Base-by-base conservation (phyloP, 2,797 vertebrate genomes). In the Silurus aristotelis region DNA sequence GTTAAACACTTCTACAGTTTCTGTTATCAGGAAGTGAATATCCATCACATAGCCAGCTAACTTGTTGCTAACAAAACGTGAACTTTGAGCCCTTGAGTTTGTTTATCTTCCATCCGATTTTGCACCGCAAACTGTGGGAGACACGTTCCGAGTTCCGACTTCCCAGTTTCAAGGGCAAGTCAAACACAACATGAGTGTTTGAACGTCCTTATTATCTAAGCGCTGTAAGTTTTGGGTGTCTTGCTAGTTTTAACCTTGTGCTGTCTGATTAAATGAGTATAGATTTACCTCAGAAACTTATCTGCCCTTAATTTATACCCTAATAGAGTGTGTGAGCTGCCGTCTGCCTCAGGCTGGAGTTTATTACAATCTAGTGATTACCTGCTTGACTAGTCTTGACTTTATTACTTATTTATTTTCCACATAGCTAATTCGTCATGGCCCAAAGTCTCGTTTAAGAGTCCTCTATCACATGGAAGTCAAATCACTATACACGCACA, bases 351-450 rank as follows among this genome's bases (percentile, higher is more conserved):
- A 0, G 79, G 43, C 79, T 66, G 61, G 17, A 80, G 61, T 71
- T 82, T 71, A 82, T 82, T 82, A 71, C 52, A 82, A 70, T 82
- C 58, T 82, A 82, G 66, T 55, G 66, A 82, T 82, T 82, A 82
- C 67, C 80, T 82, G 80, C 80, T 82, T 71, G 80, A 71, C 66
- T 82, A 71, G 66, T 71, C 80, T 82, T 25, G 48, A 70, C 80
- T 82, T 82, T 82, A 82, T 82, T 71, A 68, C 64, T 70, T 58
- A 43, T 70, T 82, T 82, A 60, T 82, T 82, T 43, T 70, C 66
- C 31, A n/a, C 52, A 70, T 71, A 60, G 66, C 80, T n/a, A 71
- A 71, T 82, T 70, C 70, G 66, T 68, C 66, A 82, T 55, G 48
- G 20, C 27, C 25, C 3, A 56, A 67, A 82, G 52, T 82, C n/a